These are phyloP conservation scores for Cantharis nigra DNA, from an alignment of 2,888 invertebrate species.

Conservation along the genomic window DNA sequence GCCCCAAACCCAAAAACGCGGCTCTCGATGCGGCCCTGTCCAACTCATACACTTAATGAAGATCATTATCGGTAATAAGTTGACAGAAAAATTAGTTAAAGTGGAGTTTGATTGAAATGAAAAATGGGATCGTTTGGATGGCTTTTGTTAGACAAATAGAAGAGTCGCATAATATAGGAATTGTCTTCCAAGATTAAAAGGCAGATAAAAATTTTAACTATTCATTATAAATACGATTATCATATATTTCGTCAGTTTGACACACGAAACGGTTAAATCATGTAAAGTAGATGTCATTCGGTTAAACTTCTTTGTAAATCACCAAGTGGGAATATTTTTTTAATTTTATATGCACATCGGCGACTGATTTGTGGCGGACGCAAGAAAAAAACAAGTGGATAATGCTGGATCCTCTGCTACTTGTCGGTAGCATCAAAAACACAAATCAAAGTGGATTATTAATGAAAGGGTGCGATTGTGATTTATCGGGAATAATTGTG, in stretches of 20 bases:
- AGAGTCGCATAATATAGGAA: slow-evolving; percentile 32
- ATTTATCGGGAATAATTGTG: slow-evolving; percentile 1
- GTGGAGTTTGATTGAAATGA: not conserved
- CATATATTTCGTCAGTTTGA: slow-evolving; percentile 54
- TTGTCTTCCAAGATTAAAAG: slow-evolving; percentile 43
- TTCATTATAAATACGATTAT: slow-evolving; percentile 53
- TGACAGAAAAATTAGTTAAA: not conserved
- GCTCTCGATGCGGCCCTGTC: not conserved
- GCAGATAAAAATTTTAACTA: slow-evolving; percentile 51
- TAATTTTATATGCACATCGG: slow-evolving; percentile 33
- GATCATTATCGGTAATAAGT: not conserved
- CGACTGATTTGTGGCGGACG: slow-evolving; percentile 22
- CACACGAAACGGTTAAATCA: slow-evolving; percentile 52
- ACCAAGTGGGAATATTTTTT: slow-evolving; percentile 39
- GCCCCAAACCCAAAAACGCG: not conserved
- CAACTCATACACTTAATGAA: not conserved
- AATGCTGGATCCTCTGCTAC: not conserved
- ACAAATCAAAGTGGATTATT: slow-evolving; percentile 2
- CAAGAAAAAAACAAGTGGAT: not conserved
- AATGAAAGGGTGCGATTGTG: not conserved
- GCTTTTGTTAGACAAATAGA: not conserved
- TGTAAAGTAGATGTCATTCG: slow-evolving; percentile 50
- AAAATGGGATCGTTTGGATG: not conserved
- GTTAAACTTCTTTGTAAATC: slow-evolving; percentile 40
- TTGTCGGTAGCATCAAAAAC: slow-evolving; percentile 1